A percentile compares a stretch with the other conserved stretches of the same genome.
phyloP scores from a whole-genome alignment of 2,888 invertebrate genomes.

The Leptothorax acervorum region DNA sequence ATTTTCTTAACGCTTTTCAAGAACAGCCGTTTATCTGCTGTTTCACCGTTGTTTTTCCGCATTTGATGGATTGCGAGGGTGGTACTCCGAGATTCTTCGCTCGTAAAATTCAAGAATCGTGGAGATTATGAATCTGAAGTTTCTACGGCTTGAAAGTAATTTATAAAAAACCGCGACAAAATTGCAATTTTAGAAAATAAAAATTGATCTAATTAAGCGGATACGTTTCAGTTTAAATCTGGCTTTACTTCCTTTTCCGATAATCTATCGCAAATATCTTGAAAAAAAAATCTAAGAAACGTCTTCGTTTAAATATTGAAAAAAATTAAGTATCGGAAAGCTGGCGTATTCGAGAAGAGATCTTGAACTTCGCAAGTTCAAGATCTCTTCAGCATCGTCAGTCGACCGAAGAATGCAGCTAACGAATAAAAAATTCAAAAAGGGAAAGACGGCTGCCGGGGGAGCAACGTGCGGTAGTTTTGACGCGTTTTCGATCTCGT shows the following conservation, averaged over 20 bases:
- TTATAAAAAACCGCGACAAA: background rate
- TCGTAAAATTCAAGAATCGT: background rate
- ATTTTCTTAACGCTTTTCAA: slow-evolving; percentile 11
- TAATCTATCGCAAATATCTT: background rate
- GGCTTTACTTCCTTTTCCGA: no score
- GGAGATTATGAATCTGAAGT: background rate
- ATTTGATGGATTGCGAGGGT: slow-evolving; percentile 12
- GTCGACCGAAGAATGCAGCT: background rate
- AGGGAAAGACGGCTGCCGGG: background rate
- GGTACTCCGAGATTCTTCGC: background rate
- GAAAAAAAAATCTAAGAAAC: background rate
- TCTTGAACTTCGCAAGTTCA: background rate
- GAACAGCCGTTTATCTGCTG: slow-evolving; percentile 15
- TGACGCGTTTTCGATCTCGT: background rate
- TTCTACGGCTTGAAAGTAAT: background rate
- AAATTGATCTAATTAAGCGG: background rate
- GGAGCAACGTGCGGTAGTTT: background rate
- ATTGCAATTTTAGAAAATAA: background rate
- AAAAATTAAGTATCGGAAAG: background rate
- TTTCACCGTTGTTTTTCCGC: slow-evolving; percentile 24
- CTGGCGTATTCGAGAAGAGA: background rate
- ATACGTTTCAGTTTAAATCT: background rate
- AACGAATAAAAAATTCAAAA: background rate
- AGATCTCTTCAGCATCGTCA: background rate
- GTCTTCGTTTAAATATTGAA: background rate